Base-by-base conservation (phyloP, 2,888 invertebrate genomes). In the Platycheirus albimanus region DNA sequence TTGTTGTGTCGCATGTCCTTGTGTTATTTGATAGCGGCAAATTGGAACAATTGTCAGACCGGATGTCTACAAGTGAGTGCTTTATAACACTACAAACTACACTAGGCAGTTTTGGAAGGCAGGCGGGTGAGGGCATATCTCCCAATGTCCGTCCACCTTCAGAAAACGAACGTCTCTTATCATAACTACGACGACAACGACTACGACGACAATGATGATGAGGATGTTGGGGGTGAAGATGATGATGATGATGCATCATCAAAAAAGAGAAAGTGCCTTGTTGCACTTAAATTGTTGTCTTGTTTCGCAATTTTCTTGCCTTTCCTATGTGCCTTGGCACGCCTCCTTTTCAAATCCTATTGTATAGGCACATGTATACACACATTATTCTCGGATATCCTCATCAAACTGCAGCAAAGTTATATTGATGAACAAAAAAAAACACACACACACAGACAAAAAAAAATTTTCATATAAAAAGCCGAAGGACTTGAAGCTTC, bases 21-120 rank as follows among this genome's bases (percentile, higher is more conserved):
- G 85, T 86, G 85, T 86, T 85, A 85, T 86, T 86, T 86, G 85
- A 86, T 85, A 86, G 85, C 85, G 86, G 85, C 86, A 85, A 87
- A 86, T 87, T 85, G 86, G 85, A 86, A 86, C 86, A 87, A 86
- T 87, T 86, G 86, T 87, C 86, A 86, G 86, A 86, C 87, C 86
- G 87, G 86, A 86, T 86, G 86, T 86, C 86, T 86, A 85, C 85
- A 85, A 86, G 86, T 86, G 85, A 86, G 85, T 85, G 85, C 84
- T 81, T 78, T 84, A 81, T 81, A 85, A 85, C 81, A 85, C 84
- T 78, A 85, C 69, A 85, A 80, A 77, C 70, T 77, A 77, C 61
- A 71, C 76, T 81, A 67, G 66, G 71, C 54, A 61, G 36, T 58
- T n/a, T 33, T 33, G 47, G 36, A 4, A 17, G 8, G n/a, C n/a